Evolutionary conservation across 2,888 invertebrate genomes (phyloP), one percentile per base, ranked within the genome.

Genomic region (Syrista parreyssii): DNA sequence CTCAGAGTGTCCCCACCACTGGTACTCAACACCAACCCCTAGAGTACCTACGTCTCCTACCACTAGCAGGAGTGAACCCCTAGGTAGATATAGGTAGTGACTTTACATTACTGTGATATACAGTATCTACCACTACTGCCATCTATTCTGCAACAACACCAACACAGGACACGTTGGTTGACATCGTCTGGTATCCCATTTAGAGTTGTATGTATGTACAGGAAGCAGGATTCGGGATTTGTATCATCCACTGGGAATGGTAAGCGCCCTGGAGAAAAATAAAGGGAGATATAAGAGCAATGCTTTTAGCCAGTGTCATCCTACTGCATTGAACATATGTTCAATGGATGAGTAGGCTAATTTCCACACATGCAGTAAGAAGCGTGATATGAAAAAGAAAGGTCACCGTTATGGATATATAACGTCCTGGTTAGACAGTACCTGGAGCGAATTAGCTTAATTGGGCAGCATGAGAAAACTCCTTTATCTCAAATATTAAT

Each of bases 1-100:
- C 85, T 87, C 82, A 33, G 74, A 73, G 32, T 31, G 33, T 71
- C 71, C 71, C 32, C 71, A 31, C 71, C 31, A 31, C 71, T 31
- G 32, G 12, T 31, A 1, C 71, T 71, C 31, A 6, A 23, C 23
- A 23, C 55, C 55, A 55, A 23, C 55, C 55, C 55, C 23, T 9
- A 9, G 9, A 6, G 23, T 55, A 23, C 6, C 55, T 23, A 23
- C 23, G 2, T 23, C 55, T 55, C 55, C 55, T 55, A 55, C 23
- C 9, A 23, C 55, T 55, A 55, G 0, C 9, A 23, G 55, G 55
- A 55, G 55, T 23, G 23, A 55, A 55, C 55, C 55, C 23, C 15
- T 9, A 55, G 55, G 6, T 9, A 15, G 1, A 55, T 55, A 55
- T 55, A 55, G 55, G 23, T 55, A 55, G 40, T 1, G 15, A 4